Conservation (phyloP, 2,888 invertebrate genomes). For the Margaritifera margaritifera region DNA sequence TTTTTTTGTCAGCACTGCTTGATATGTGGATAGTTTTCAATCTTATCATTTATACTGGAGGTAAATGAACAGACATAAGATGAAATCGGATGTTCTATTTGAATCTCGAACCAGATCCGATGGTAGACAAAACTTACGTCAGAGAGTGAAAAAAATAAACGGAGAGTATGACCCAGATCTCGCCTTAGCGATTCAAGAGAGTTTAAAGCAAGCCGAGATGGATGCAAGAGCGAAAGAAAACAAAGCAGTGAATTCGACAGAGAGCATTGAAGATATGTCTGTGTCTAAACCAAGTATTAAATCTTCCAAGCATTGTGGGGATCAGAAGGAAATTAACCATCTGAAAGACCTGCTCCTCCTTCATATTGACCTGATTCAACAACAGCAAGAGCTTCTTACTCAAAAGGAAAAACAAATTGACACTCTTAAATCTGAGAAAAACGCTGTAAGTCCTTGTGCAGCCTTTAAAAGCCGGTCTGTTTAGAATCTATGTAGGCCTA, state of each 20-base stretch:
- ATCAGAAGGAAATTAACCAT: constrained; percentile 52
- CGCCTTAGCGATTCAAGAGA: constrained; percentile 60
- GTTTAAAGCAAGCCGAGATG: constrained; percentile 54
- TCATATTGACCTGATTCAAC: constrained; percentile 90
- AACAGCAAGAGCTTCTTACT: constrained; percentile 88
- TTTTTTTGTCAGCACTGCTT: constrained; percentile 4
- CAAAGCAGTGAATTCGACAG: constrained; percentile 20
- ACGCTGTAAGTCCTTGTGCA: constrained; percentile 77
- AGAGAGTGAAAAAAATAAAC: constrained; percentile 54
- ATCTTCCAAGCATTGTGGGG: constrained; percentile 14
- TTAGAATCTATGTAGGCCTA: too few relatives aligned
- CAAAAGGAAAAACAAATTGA: constrained; percentile 86
- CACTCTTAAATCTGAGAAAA: constrained; percentile 84
- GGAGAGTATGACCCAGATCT: constrained; percentile 60
- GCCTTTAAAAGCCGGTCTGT: too few relatives aligned
- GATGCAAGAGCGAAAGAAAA: constrained; percentile 45
- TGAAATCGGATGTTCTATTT: constrained; percentile 46
- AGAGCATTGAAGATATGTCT: constrained; percentile 28
- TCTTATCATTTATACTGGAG: background rate
- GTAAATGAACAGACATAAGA: constrained; percentile 13
- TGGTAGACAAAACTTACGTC: constrained; percentile 42
- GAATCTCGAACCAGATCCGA: constrained; percentile 45
- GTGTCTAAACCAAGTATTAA: constrained; percentile 28
- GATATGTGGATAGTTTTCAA: constrained; percentile 1
- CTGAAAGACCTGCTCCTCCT: constrained; percentile 83